Evolutionary conservation across 2,797 vertebrate genomes (phyloP).

Genomic region (Amphiprion clarkii): DNA sequence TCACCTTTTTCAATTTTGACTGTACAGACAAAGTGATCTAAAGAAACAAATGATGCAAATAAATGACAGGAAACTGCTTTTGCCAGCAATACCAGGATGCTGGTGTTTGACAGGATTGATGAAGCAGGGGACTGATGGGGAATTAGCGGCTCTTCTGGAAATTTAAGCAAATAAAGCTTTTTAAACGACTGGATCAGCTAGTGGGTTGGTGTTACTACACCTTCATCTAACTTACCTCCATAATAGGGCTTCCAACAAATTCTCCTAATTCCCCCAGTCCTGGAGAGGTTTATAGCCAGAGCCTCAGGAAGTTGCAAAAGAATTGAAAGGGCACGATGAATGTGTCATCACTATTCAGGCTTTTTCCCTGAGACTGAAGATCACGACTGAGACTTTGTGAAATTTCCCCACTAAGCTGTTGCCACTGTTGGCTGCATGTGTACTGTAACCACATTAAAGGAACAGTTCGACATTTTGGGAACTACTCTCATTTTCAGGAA

Average conservation of each 20-base stretch:
- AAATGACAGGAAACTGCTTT: slow-evolving; percentile 1
- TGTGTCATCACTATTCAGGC: too few species aligned
- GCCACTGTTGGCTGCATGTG: neutral
- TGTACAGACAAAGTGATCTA: neutral
- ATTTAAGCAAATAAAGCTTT: neutral
- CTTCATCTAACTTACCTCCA: neutral
- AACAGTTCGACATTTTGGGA: neutral
- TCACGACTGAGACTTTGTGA: neutral
- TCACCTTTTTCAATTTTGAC: too few species aligned
- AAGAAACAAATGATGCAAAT: neutral
- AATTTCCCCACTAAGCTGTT: too few species aligned
- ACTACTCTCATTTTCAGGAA: too few species aligned
- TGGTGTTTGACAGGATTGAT: neutral
- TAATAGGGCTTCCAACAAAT: neutral
- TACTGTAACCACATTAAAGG: neutral
- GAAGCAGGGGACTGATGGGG: neutral
- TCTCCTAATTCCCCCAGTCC: neutral
- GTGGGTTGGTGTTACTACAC: neutral
- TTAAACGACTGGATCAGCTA: neutral
- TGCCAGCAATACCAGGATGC: neutral
- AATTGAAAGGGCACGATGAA: too few species aligned
- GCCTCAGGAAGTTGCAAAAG: neutral
- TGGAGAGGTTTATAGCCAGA: neutral
- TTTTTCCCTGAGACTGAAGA: too few species aligned
- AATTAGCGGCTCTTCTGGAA: neutral